Evolutionary conservation across 2,888 invertebrate species (phyloP), one percentile per base, ranked within the genome.

Genomic region (Julus scanicus): DNA sequence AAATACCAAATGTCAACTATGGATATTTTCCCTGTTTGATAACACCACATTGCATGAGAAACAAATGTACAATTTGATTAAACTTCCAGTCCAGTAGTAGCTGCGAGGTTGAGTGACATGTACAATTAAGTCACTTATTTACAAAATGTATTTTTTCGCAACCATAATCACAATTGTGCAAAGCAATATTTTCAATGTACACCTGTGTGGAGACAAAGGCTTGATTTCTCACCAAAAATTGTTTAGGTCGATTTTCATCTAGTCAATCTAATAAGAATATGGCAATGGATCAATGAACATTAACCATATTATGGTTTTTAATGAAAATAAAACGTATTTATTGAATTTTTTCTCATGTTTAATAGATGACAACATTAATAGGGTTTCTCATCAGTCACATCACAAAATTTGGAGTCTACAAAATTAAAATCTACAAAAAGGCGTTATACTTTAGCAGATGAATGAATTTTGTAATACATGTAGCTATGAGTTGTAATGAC

Each of bases 281-380:
- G 80, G 15, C 29, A 80, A 37, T 80, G 80, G 80, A 80, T 80
- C 80, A 80, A 15, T 80, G 80, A 37, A 80, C 80, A 37, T 80
- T 29, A 80, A 80, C 80, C 80, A 80, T 80, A 37, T 37, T 80
- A 37, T 80, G 80, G 80, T 80, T 80, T 80, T 63, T 80, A 39
- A 80, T 80, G 80, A 37, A 37, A 80, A 80, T 80, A 80, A 80
- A 80, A 8, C 80, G 80, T 80, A 80, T 80, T 80, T 80, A 80
- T 80, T 80, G 37, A 80, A 80, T 11, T 15, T 37, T 80, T 13
- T 37, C 80, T 80, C 44, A 8, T 44, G 44, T 44, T 44, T 44
- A 8, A 44, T 44, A 8, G 8, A 44, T 44, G 44, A 44, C 44
- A 44, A 5, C 44, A 44, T 44, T 44, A 44, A 44, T 8, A 8